Evolutionary conservation across 2,113 vertebrate genomes (phyloP).

Genomic region (Macquaria australasica): DNA sequence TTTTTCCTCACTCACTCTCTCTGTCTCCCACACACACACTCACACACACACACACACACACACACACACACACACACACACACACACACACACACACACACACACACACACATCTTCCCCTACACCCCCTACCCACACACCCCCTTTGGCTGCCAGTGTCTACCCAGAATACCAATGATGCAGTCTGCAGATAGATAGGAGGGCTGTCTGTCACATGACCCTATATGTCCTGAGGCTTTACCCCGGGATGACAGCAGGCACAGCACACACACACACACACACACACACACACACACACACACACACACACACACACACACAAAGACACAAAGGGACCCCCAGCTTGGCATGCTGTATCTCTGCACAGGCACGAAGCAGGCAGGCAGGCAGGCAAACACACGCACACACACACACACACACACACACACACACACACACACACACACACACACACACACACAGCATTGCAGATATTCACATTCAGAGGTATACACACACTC

Average conservation of each 20-base stretch:
- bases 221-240: conserved; percentile 80
- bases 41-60: background rate
- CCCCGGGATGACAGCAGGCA: conserved; percentile 78
- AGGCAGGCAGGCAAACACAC: conserved; percentile 37
- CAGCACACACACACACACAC: conserved; percentile 13
- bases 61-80: background rate
- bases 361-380: conserved; percentile 58
- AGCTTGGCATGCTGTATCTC: conserved; percentile 64
- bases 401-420: conserved; percentile 33
- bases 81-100: too few species aligned
- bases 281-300: conserved; percentile 25
- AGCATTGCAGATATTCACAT: conserved; percentile 44
- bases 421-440: conserved; percentile 33
- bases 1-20: background rate
- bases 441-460: conserved; percentile 39
- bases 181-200: conserved; percentile 80
- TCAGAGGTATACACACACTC: conserved; percentile 57
- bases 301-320: conserved; percentile 28
- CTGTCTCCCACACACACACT: background rate
- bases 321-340: conserved; percentile 50
- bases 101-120: conserved; percentile 1
- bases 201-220: conserved; percentile 81
- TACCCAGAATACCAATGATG: conserved; percentile 83
- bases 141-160: conserved; percentile 61
- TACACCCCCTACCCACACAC: conserved; percentile 10